These are phyloP conservation scores for Microplitis mediator DNA, from an alignment of 1,140 invertebrate species.

Conservation along the genomic window DNA sequence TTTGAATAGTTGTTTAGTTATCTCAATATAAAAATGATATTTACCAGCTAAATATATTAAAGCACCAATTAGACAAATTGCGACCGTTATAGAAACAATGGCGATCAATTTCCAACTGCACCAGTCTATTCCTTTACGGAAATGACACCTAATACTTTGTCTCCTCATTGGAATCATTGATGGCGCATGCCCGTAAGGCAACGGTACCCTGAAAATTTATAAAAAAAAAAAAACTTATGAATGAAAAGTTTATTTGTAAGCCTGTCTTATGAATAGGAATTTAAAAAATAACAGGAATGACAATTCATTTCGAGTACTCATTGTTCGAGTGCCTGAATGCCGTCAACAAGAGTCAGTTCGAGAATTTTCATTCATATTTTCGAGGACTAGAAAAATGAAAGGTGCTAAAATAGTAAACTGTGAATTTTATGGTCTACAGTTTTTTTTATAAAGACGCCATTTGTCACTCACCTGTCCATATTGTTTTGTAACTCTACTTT, in stretches of 20 bases:
- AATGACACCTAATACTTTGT: constrained; percentile 74
- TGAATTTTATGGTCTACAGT: neutral
- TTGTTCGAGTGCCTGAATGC: constrained; percentile 50
- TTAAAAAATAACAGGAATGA: constrained; percentile 29
- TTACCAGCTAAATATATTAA: constrained; percentile 88
- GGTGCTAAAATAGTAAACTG: neutral
- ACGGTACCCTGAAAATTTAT: constrained; percentile 47
- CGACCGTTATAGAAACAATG: constrained; percentile 82
- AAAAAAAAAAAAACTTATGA: constrained; percentile 11
- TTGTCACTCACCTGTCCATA: constrained; percentile 66
- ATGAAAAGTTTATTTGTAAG: neutral
- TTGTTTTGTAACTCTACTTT: constrained; percentile 72
- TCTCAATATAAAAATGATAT: constrained; percentile 24
- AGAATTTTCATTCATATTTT: constrained; percentile 24
- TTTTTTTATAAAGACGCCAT: neutral
- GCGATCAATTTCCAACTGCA: constrained; percentile 92
- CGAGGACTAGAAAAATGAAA: neutral
- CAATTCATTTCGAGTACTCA: constrained; percentile 42
- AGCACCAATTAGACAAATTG: constrained; percentile 78
- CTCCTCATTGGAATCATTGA: constrained; percentile 61
- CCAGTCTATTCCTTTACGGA: constrained; percentile 85
- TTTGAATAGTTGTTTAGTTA: too few species aligned
- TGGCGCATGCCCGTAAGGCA: constrained; percentile 59
- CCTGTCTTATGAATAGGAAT: neutral
- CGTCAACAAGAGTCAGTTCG: constrained; percentile 42